A percentile compares a stretch with the other conserved stretches of the same genome.
Conservation (phyloP, 1,140 invertebrate genomes). For the Trialeurodes vaporariorum region DNA sequence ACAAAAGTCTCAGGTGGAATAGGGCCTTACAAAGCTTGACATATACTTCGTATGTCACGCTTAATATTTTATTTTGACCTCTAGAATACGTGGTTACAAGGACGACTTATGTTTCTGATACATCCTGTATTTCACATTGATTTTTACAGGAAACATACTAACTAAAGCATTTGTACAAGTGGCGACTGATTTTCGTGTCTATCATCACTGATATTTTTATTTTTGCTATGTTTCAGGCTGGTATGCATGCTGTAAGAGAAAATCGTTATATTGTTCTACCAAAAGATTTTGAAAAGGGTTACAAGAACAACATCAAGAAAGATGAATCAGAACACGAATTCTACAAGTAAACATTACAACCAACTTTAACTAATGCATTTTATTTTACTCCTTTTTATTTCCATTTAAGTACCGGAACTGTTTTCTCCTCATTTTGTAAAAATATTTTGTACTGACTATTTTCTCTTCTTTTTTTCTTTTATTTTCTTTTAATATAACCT, state of each 20-base stretch:
- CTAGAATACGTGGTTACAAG: no score
- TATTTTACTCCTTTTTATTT: not conserved
- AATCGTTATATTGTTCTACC: constrained; percentile 97
- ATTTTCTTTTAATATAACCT: not conserved
- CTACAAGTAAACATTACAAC: constrained; percentile 99
- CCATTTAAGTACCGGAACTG: no score
- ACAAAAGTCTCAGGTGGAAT: no score
- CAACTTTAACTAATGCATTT: not conserved
- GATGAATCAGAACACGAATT: constrained; percentile 99
- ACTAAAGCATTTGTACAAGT: no score
- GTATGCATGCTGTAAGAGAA: constrained; percentile 93
- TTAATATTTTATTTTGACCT: no score
- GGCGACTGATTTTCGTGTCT: no score
- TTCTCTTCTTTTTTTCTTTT: not conserved
- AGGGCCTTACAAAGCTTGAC: no score
- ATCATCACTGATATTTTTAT: not conserved
- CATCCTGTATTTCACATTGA: no score
- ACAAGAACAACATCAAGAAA: constrained; percentile 99
- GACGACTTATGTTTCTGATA: no score
- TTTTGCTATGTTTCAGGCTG: constrained; percentile 40
- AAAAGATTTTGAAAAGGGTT: constrained; percentile 99
- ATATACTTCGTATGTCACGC: no score
- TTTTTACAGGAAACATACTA: no score
- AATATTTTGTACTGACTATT: not conserved
- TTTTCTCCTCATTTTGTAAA: not conserved